Evolutionary conservation across 2,888 invertebrate species (phyloP).

Genomic region (Macrosiphum euphorbiae): DNA sequence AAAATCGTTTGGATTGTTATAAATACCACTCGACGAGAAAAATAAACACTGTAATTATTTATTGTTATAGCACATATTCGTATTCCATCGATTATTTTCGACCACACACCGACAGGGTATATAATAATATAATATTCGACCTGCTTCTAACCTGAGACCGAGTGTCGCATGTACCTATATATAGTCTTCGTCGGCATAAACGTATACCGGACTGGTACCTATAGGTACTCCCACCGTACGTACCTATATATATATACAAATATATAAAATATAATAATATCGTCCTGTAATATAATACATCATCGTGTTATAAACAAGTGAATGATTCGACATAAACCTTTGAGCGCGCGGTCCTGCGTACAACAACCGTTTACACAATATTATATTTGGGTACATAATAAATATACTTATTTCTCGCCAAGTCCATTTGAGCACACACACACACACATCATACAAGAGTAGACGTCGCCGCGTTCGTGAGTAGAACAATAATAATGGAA

Average conservation of each 20-base stretch:
- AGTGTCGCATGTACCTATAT: background rate
- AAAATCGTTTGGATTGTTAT: background rate
- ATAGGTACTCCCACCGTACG: background rate
- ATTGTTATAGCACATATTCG: background rate
- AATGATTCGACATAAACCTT: conserved; percentile 48
- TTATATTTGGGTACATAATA: background rate
- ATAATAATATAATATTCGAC: background rate
- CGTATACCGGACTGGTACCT: background rate
- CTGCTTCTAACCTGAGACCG: background rate
- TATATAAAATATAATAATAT: no score
- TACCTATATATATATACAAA: background rate
- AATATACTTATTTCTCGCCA: background rate
- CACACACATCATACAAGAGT: background rate
- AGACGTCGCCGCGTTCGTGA: background rate
- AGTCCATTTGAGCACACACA: background rate
- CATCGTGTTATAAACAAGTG: background rate
- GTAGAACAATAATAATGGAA: background rate
- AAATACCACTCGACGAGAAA: background rate
- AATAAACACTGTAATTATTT: background rate
- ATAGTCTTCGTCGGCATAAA: background rate
- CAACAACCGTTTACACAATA: background rate
- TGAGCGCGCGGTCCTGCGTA: background rate
- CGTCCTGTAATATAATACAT: background rate
- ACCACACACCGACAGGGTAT: background rate
- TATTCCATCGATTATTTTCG: background rate